Evolutionary conservation across 1,140 invertebrate species (phyloP).

Genomic region (Dinoponera quadriceps): DNA sequence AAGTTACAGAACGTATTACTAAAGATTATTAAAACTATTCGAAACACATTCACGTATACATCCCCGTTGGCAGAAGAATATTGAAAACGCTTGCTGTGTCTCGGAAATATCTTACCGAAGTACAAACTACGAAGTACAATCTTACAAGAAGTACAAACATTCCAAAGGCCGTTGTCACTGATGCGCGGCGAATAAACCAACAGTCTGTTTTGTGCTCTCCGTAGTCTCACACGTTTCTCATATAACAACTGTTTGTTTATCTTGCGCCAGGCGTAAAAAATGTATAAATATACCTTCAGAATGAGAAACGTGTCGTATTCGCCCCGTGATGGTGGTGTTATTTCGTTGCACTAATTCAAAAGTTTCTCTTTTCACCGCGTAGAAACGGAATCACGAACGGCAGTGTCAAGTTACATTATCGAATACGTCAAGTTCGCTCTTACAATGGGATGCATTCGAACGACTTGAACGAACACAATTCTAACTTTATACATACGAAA

Average conservation of each 20-base stretch:
- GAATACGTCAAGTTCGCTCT: neutral
- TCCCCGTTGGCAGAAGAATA: neutral
- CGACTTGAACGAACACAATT: neutral
- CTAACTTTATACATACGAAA: neutral
- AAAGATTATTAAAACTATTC: constrained; percentile 1
- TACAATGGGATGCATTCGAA: neutral
- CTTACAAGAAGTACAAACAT: constrained; percentile 44
- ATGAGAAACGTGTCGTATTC: constrained; percentile 13
- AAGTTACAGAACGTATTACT: neutral
- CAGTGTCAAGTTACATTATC: neutral
- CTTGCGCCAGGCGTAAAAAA: constrained; percentile 33
- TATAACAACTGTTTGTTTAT: constrained; percentile 53
- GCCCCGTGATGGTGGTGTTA: no score
- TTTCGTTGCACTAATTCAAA: constrained; percentile 7
- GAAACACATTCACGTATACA: neutral
- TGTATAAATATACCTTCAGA: constrained; percentile 50
- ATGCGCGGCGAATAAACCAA: constrained; percentile 46
- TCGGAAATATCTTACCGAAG: constrained; percentile 47
- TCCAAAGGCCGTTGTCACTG: constrained; percentile 39
- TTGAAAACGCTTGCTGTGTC: neutral
- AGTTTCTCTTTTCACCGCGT: neutral
- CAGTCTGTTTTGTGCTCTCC: constrained; percentile 23
- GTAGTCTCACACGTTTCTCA: constrained; percentile 32
- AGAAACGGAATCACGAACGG: neutral
- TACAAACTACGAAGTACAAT: no score